Base-by-base conservation (phyloP, 2,888 invertebrate genomes). In the Cosmia pyralina region DNA sequence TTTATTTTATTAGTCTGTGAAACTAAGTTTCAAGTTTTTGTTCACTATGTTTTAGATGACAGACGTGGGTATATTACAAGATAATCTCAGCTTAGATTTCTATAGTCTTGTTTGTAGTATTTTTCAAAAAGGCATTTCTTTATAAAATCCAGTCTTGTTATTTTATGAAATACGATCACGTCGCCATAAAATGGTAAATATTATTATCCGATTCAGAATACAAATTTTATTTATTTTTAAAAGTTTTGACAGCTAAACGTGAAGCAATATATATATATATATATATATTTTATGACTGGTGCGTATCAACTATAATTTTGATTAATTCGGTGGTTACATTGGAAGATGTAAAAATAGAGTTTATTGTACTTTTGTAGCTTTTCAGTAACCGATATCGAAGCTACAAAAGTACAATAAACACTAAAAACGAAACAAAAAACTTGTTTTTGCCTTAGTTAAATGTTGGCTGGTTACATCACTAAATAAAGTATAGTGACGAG, bases 81-180 rank as follows among this genome's bases (percentile, higher is more conserved):
- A 52, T 41, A 52, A 60, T 68, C 11, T 65, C 38, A 34, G 34
- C 10, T 65, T 34, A 63, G 10, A 44, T 41, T 66, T 66, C 22
- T 15, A n/a, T n/a, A 52, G 50, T 77, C 22, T 46, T 50, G 46
- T 52, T 58, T 58, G 48, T 19, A 68, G 11, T 57, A 57, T 55
- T 71, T 75, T 38, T 17, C 7, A 22, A 63, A 72, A 50, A 19
- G 13, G 22, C 22, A 52, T 50, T 50, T 13, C 19, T 34, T 65
- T 28, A 58, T 41, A 46, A 74, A 64, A 63, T 46, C 6, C 17
- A 53, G 19, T 0, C 15, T 41, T 53, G 38, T 52, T 44, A 28
- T 65, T 60, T 79, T 65, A n/a, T 58, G 13, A 60, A 79, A 69
- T 44, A 76, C 48, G 44, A 68, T 79, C 72, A 72, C 68, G 72